These are phyloP conservation scores for Musca domestica DNA, from an alignment of 1,140 invertebrate species.

Conservation along the genomic window DNA sequence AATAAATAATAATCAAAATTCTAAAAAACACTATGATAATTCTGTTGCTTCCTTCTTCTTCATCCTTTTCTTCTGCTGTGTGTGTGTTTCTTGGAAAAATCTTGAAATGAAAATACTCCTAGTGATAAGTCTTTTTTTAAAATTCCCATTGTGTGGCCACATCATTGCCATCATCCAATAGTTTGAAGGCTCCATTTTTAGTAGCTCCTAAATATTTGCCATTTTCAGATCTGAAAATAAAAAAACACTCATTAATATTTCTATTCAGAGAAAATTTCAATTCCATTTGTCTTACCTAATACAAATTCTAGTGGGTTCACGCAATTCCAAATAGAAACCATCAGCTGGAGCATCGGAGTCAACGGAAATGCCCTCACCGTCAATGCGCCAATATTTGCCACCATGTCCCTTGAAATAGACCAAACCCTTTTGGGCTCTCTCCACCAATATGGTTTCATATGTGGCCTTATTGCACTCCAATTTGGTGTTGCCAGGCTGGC, in stretches of 20 bases:
- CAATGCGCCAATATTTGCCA: slow-evolving; percentile 90
- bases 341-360: slow-evolving; percentile 79
- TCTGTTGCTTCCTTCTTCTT: background rate
- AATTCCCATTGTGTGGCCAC: slow-evolving; percentile 92
- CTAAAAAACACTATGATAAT: background rate
- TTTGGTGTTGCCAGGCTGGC: slow-evolving; percentile 73
- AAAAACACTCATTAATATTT: background rate
- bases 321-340: slow-evolving; percentile 88
- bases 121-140: slow-evolving; percentile 57
- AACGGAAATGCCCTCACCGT: slow-evolving; percentile 81
- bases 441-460: slow-evolving; percentile 90
- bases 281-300: slow-evolving; percentile 61
- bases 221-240: slow-evolving; percentile 48
- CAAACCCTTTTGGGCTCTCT: slow-evolving; percentile 83
- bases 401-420: slow-evolving; percentile 93
- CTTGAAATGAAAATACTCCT: background rate
- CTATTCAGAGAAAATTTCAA: slow-evolving; percentile 8
- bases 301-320: slow-evolving; percentile 86
- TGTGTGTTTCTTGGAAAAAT: background rate
- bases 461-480: slow-evolving; percentile 94
- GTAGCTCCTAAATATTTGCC: slow-evolving; percentile 86
- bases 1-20: slow-evolving; percentile 1
- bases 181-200: slow-evolving; percentile 90
- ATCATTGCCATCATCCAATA: slow-evolving; percentile 75
- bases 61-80: background rate